Base-by-base conservation (phyloP, 2,113 vertebrate genomes). In the Nycticebus coucang region DNA sequence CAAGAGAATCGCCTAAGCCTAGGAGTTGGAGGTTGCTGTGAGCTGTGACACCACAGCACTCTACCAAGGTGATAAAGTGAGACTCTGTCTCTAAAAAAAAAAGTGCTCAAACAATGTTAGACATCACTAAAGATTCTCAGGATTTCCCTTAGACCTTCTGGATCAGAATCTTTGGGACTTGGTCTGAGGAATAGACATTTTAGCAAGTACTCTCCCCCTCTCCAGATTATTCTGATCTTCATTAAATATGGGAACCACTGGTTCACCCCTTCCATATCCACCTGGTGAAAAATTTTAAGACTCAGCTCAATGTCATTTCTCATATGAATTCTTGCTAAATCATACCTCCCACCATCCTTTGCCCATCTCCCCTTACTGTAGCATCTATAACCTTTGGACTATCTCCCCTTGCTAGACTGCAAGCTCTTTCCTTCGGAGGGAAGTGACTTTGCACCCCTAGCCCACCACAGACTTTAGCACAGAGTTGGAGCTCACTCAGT, bases 221-320 rank as follows among this genome's bases (percentile, higher is more conserved):
- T 64, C 68, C 45, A 84, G 45, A 92, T 83, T 86, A 41, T 83
- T 75, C 50, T 77, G 30, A 72, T 91, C 7, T 10, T 86, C 53
- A 89, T 24, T 64, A 8, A 71, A 88, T 81, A 50, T 83, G 59
- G 83, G 62, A 94, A 88, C 26, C 18, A 80, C 45, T 57, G 53
- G 24, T 84, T 96, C 37, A 90, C 12, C 4, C 50, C 14, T 85
- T 88, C 66, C 33, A 87, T 87, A 50, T 62, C 28, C 8, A 45
- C 45, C 78, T 89, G 41, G 37, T 53, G 37, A 68, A 83, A 55
- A 92, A 59, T 88, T 59, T 89, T 84, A 89, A n/a, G 57, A 82
- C 28, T 94, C 60, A n/a, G 66, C 24, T 68, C 84, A 92, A 86
- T 87, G n/a, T 79, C 57, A n/a, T 82, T 82, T 71, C 72, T 37